Conservation (phyloP, 2,797 vertebrate species). For the Eulemur mongoz region DNA sequence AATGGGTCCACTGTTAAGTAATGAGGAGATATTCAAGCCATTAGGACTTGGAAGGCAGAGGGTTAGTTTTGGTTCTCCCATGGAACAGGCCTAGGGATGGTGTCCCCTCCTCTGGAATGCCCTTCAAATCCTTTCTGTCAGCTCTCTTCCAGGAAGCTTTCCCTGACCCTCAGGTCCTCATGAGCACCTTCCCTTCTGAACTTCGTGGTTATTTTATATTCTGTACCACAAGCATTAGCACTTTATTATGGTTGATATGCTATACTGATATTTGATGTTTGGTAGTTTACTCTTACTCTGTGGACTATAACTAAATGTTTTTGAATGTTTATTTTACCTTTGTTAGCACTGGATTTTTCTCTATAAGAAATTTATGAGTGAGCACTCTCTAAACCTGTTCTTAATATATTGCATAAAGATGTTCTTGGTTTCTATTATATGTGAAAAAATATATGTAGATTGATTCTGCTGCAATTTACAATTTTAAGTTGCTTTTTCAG, state of each 20-base stretch:
- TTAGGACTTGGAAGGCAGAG: neutral
- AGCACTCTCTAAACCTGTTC: neutral
- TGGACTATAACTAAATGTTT: neutral
- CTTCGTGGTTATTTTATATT: neutral
- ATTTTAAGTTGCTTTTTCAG: conserved; percentile 83
- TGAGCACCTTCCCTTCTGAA: neutral
- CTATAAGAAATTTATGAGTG: neutral
- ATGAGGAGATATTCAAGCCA: neutral
- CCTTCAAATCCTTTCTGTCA: neutral
- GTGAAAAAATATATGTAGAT: neutral
- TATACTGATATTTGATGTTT: neutral
- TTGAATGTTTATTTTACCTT: neutral
- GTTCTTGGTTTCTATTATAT: neutral
- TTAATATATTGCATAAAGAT: neutral
- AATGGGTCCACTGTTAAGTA: neutral
- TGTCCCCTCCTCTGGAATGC: neutral
- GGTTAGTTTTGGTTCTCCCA: neutral
- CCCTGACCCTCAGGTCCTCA: neutral
- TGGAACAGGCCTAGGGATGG: neutral
- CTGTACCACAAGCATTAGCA: neutral
- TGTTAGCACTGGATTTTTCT: conserved; percentile 27
- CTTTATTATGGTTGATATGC: neutral
- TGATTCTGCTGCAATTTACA: conserved; percentile 48
- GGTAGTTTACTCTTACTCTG: neutral
- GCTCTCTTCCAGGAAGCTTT: neutral